Conservation (phyloP, 2,888 invertebrate species). For the Operophtera brumata region DNA sequence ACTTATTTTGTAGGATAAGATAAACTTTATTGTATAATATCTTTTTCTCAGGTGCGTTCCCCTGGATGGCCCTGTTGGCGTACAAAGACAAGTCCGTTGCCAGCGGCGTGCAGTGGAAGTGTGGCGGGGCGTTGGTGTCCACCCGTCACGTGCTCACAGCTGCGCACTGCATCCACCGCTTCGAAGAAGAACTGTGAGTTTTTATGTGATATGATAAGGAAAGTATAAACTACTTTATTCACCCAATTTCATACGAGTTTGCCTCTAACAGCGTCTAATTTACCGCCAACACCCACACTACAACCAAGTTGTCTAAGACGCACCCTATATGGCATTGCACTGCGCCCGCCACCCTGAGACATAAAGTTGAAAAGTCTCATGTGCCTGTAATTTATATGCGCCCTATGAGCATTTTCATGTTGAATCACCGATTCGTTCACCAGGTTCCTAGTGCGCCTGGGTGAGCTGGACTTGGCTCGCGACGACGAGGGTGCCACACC, state of each 20-base stretch:
- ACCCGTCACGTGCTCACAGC: slow-evolving; percentile 86
- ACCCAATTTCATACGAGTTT: no score
- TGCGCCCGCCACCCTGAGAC: no score
- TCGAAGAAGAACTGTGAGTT: slow-evolving; percentile 14
- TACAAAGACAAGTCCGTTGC: slow-evolving; percentile 67
- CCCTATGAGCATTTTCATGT: no score
- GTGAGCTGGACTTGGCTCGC: slow-evolving; percentile 83
- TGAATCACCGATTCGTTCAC: neutral
- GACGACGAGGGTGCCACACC: slow-evolving; percentile 78
- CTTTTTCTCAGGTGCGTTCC: slow-evolving; percentile 62
- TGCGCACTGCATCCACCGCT: slow-evolving; percentile 83
- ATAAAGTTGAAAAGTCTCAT: no score
- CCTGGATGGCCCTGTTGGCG: slow-evolving; percentile 87
- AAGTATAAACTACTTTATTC: no score
- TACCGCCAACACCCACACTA: no score
- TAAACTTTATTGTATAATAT: neutral
- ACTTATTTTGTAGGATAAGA: no score
- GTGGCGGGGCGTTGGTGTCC: slow-evolving; percentile 85
- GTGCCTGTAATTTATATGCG: no score
- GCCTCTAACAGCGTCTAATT: no score
- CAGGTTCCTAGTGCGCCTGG: slow-evolving; percentile 70
- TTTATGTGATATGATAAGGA: neutral
- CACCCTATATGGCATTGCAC: no score
- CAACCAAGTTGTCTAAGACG: no score
- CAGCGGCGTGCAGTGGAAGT: slow-evolving; percentile 71